Evolutionary conservation across 2,113 vertebrate species (phyloP), one percentile per base, ranked within the genome.

Genomic region (Haemorhous mexicanus): DNA sequence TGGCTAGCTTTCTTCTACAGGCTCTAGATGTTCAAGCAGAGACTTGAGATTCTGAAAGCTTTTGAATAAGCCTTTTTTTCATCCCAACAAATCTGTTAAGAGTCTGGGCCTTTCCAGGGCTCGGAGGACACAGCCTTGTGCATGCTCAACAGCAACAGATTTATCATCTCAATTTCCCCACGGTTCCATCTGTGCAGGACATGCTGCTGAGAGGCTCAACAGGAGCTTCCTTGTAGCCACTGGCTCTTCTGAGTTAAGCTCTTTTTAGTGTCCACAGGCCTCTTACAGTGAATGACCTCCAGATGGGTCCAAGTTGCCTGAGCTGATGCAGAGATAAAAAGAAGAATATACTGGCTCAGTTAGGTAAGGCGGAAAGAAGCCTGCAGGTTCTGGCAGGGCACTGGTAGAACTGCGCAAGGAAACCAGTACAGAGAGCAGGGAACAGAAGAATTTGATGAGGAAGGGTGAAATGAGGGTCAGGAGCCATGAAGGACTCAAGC

Each of bases 201-300:
- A 76, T 19, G 47, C 20, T 76, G 74, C 62, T 6, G 74, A 72
- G 58, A 76, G 39, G 69, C 89, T 70, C 69, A 89, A 89, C 56
- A 87, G 93, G 68, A 87, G 44, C 53, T 81, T 81, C 87, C 90
- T 94, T 93, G 84, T 81, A 82, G 92, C 39, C 61, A 53, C 3
- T 67, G 49, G 19, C 62, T 87, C 87, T 82, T 95, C 88, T 18
- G 62, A 92, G 41, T 44, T 78, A 87, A 89, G 69, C 47, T 67
- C 73, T 89, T 69, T 84, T 81, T 89, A 78, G 64, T 72, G 61
- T 74, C 55, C 70, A 79, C 0, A 69, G 72, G 53, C n/a, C 59
- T 89, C 52, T 32, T 63, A 92, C 17, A 72, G 35, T 35, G 24
- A 89, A 72, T 53, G 66, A 91, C 64, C 43, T 90, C 43, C 89